A percentile compares a stretch with the other conserved stretches of the same genome.
phyloP scores from a whole-genome alignment of 2,113 vertebrate genomes.

The Syngnathus scovelli region DNA sequence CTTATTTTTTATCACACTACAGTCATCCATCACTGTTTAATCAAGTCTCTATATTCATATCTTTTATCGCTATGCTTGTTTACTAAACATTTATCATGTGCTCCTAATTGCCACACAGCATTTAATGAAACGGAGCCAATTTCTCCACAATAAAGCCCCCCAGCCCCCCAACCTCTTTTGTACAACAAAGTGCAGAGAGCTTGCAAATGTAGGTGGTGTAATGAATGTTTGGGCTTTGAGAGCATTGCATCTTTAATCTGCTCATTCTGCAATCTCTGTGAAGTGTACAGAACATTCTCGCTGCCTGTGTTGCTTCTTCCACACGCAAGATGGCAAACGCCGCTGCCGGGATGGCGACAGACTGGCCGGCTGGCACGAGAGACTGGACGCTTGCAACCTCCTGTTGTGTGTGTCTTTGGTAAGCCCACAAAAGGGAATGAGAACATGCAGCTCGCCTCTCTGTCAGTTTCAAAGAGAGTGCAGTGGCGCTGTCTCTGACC shows the following conservation, averaged over 20 bases:
- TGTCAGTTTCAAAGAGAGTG: too few relatives aligned
- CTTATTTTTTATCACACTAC: neutral
- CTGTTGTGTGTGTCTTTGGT: neutral
- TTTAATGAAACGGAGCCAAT: neutral
- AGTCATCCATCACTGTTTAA: neutral
- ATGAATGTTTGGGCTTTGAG: conserved; percentile 11
- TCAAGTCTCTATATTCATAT: neutral
- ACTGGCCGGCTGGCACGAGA: conserved; percentile 11
- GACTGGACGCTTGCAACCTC: neutral
- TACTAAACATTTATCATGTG: conserved; percentile 1
- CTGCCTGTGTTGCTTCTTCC: conserved; percentile 42
- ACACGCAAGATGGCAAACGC: conserved; percentile 33
- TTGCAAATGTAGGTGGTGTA: neutral
- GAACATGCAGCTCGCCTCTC: too few relatives aligned
- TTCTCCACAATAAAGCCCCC: neutral
- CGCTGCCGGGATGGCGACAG: conserved; percentile 33
- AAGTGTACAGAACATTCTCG: conserved; percentile 6
- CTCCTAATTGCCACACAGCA: neutral
- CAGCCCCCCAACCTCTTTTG: neutral
- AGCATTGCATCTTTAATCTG: conserved; percentile 11
- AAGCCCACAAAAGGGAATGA: neutral
- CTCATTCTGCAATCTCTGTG: conserved; percentile 17
- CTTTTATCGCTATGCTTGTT: neutral
- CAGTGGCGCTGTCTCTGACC: too few relatives aligned
- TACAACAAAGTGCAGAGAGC: neutral